A percentile compares a stretch with the other conserved stretches of the same genome.
Evolutionary conservation across 2,888 invertebrate genomes (phyloP).

Genomic region (Orthosia cruda): DNA sequence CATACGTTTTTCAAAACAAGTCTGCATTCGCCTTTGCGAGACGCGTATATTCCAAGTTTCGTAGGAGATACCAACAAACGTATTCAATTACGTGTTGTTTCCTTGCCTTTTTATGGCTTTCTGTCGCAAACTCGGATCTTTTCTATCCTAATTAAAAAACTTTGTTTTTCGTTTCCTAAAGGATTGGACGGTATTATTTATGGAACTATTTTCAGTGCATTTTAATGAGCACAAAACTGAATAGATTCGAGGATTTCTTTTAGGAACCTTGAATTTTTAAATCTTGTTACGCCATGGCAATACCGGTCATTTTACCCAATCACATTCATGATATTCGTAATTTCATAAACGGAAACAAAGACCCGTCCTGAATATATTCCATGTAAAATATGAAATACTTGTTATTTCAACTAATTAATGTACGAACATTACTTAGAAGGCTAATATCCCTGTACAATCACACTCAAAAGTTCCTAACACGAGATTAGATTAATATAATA

Average conservation of each 20-base stretch:
- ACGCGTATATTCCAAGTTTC: constrained; percentile 20
- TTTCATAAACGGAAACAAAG: no score
- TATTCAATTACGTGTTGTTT: constrained; percentile 59
- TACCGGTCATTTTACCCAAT: no score
- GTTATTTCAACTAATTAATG: neutral
- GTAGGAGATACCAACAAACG: constrained; percentile 40
- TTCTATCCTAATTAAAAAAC: constrained; percentile 65
- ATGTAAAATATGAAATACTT: no score
- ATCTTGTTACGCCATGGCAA: no score
- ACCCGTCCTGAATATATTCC: no score
- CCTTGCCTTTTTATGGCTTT: constrained; percentile 55
- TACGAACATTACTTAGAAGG: neutral
- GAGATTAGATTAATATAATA: no score
- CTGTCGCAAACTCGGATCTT: constrained; percentile 55
- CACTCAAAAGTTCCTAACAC: neutral
- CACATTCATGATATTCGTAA: no score
- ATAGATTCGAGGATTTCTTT: neutral
- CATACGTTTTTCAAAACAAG: neutral
- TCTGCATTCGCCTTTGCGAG: constrained; percentile 5
- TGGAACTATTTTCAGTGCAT: constrained; percentile 19
- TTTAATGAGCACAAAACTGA: constrained; percentile 27
- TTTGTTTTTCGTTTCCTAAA: constrained; percentile 50
- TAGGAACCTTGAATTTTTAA: no score
- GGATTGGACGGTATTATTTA: constrained; percentile 56
- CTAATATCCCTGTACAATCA: no score